These are phyloP conservation scores for Scomberomorus guttatus DNA, from an alignment of 2,797 vertebrate genomes.

Conservation along the genomic window DNA sequence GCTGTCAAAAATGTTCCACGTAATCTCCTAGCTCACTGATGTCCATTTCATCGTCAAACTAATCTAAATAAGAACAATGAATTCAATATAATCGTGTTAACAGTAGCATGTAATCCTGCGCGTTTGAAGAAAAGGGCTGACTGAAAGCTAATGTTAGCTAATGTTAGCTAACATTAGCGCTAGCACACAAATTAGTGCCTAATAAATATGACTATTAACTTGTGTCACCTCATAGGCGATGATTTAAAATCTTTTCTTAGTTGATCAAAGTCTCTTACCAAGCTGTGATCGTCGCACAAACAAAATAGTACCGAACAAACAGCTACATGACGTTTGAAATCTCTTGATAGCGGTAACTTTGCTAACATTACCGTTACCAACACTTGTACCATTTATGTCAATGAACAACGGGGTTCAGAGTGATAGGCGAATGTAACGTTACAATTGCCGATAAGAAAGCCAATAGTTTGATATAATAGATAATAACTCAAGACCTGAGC, in stretches of 20 bases:
- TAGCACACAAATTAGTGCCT: slow-evolving; percentile 4
- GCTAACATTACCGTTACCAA: neutral
- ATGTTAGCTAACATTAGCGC: neutral
- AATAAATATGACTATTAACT: neutral
- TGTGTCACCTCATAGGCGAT: neutral
- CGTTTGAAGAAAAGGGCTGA: neutral
- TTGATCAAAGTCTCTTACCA: accelerated
- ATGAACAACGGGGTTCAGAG: accelerated
- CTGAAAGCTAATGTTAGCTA: slow-evolving; percentile 30
- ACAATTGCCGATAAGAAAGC: accelerated
- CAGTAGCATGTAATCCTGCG: neutral
- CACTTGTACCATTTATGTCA: neutral
- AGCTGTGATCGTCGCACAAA: neutral
- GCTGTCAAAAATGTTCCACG: neutral
- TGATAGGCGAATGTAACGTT: neutral
- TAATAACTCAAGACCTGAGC: neutral
- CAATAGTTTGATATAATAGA: neutral
- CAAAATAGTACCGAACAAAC: neutral
- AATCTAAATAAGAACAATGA: accelerated
- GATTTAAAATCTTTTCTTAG: accelerated
- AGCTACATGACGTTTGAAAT: neutral
- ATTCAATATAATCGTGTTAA: neutral
- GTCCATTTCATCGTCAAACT: neutral
- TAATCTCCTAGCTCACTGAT: neutral
- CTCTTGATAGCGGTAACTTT: neutral